Conservation (phyloP, 1,140 invertebrate genomes). For the Diorhabda sublineata region DNA sequence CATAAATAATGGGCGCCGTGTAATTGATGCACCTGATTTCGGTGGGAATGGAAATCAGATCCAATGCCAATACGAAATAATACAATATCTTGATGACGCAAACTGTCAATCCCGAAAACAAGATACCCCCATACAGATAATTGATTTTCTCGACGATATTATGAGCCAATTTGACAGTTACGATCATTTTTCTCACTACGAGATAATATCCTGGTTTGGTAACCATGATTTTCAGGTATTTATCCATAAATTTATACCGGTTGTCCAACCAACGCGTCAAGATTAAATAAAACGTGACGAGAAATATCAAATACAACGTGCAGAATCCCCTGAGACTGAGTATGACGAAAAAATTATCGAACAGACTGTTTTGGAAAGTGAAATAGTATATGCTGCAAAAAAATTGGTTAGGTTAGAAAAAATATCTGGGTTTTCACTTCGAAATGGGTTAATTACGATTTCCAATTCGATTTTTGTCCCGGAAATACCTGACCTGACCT, state of each 20-base stretch:
- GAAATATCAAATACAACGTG: not conserved
- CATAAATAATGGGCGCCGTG: not conserved
- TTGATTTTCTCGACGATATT: not conserved
- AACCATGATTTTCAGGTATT: not conserved
- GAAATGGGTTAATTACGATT: too few relatives aligned
- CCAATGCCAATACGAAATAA: not conserved
- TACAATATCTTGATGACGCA: not conserved
- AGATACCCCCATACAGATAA: constrained; percentile 5
- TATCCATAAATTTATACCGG: not conserved
- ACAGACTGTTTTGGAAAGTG: too few relatives aligned
- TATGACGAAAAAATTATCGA: not conserved
- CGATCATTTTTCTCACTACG: not conserved
- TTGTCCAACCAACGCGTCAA: constrained; percentile 9
- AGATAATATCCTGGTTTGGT: not conserved
- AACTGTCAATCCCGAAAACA: not conserved
- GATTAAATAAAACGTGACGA: constrained; percentile 3
- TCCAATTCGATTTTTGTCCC: too few relatives aligned
- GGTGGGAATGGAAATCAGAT: not conserved
- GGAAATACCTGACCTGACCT: too few relatives aligned
- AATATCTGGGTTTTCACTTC: too few relatives aligned
- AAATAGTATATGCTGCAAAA: too few relatives aligned
- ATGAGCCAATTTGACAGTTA: not conserved
- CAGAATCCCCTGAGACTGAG: not conserved
- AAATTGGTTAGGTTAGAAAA: too few relatives aligned
- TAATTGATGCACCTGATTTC: not conserved